phyloP scores from a whole-genome alignment of 1,140 invertebrate genomes.

The Diploscapter pachys region DNA sequence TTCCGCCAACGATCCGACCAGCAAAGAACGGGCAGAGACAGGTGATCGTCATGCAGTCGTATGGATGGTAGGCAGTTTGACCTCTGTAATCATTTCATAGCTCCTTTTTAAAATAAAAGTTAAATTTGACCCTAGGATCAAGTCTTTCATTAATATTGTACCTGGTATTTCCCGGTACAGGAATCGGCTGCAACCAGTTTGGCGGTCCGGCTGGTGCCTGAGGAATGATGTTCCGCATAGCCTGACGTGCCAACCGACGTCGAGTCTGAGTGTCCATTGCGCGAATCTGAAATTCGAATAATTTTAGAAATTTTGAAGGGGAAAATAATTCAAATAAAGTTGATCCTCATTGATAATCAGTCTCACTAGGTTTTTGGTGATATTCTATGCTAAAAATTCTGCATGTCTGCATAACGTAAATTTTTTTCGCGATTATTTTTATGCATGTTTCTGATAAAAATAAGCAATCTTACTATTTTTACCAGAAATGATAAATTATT shows the following conservation, averaged over 20 bases:
- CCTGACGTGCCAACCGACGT: constrained; percentile 20
- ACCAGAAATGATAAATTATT: no score
- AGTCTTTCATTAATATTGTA: constrained; percentile 45
- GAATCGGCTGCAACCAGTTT: constrained; percentile 25
- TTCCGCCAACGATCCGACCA: constrained; percentile 5
- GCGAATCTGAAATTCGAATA: constrained; percentile 5
- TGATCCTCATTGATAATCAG: not conserved
- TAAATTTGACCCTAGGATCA: constrained; percentile 53
- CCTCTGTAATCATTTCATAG: constrained; percentile 28
- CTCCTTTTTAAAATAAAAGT: constrained; percentile 44
- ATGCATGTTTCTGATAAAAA: no score
- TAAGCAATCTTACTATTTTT: no score
- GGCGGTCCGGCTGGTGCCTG: constrained; percentile 2
- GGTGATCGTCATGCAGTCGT: constrained; percentile 57
- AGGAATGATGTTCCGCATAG: constrained; percentile 18
- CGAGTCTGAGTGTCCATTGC: constrained; percentile 21
- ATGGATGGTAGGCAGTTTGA: constrained; percentile 54
- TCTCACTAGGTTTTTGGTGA: no score
- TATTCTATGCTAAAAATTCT: no score
- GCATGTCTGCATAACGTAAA: no score
- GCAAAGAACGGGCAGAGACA: constrained; percentile 56
- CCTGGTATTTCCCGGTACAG: constrained; percentile 35
- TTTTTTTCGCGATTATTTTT: no score
- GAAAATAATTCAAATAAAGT: not conserved
- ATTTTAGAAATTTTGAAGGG: not conserved